Base-by-base conservation (phyloP, 2,888 invertebrate genomes). In the Tromatobia lineatoria region DNA sequence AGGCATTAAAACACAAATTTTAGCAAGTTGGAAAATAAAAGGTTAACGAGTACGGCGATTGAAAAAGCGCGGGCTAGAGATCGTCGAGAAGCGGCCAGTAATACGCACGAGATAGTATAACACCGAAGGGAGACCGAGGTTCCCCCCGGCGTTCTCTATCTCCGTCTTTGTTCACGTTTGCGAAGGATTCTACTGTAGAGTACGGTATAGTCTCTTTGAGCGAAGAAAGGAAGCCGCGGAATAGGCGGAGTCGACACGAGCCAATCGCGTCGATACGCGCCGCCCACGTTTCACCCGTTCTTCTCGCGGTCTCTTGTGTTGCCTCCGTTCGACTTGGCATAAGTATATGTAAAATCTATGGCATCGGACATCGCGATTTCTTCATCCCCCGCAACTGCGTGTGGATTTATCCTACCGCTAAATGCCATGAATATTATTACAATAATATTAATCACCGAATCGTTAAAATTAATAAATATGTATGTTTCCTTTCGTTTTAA, bases 171-270 rank as follows among this genome's bases (percentile, higher is more conserved):
- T 80, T 84, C 83, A 57, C 80, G 57, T 54, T 52, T 50, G 83
- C 73, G 47, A 75, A 75, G 69, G 47, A 71, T 29, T 59, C 52
- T 61, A 82, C 61, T 52, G 54, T 54, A 25, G 54, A 73, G 64
- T 69, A 73, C 47, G 52, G 23, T 67, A 47, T 64, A 64, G 67
- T 78, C 57, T 76, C 80, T 77, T 45, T 64, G 77, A 77, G 77
- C 67, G 80, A 85, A 85, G 87, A 90, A 88, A 90, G 88, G 90
- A 91, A 91, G 85, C 90, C 89, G 89, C 90, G 89, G 70, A 87
- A 93, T 91, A 92, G 93, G 93, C 93, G 93, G 93, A 93, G 93
- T 92, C 91, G 86, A 88, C 88, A 86, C 89, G 89, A 88, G 89
- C 93, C 93, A 93, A 93, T 93, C 92, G 89, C 88, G 89, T 88